Base-by-base conservation (phyloP, 64 coral and sea anemone genomes). In the Pachyseris speciosa region DNA sequence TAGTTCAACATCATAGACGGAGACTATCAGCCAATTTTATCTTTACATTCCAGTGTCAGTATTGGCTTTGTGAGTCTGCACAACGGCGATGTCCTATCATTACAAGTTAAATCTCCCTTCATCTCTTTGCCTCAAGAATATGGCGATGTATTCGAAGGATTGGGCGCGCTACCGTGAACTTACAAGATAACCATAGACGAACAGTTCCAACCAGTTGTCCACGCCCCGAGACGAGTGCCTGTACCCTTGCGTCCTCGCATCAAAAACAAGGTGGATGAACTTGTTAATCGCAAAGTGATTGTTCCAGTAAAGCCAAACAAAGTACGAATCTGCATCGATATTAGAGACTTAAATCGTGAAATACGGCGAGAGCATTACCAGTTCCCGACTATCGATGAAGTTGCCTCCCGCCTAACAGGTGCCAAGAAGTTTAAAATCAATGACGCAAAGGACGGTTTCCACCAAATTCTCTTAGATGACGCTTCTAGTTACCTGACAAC, bases 91-190 rank as follows among this genome's bases (percentile, higher is more conserved):
- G 67, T 72, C 15, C 40, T 69, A 6, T 36, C 64, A 15, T 30
- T 69, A 33, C 3, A 24, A 2, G 67, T 86, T n/a, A n/a, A 86
- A 1, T 42, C 30, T 6, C 72, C 42, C 32, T 39, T 25, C 34
- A 15, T 19, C 4, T 24, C 74, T 17, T 10, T 67, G 17, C 12
- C 19, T 1, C 29, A 90, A 60, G 61, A 90, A 10, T 83, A 33
- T 26, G 9, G 37, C 9, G 88, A 90, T 39, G 64, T 83, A 39
- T 90, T 90, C 22, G 88, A 90, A 22, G 85, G 64, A 90, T 55
- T 78, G 24, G 86, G 73, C 1, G 75, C 59, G 2, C 55, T 89
- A 2, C 37, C 58, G 16, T 58, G 80, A 63, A 67, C 26, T 28
- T 49, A 84, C 38, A 52, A 48, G 15, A 45, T 78, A 29, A 17